Base-by-base conservation (phyloP, 2,888 invertebrate genomes). In the Sabellastarte sp. region DNA sequence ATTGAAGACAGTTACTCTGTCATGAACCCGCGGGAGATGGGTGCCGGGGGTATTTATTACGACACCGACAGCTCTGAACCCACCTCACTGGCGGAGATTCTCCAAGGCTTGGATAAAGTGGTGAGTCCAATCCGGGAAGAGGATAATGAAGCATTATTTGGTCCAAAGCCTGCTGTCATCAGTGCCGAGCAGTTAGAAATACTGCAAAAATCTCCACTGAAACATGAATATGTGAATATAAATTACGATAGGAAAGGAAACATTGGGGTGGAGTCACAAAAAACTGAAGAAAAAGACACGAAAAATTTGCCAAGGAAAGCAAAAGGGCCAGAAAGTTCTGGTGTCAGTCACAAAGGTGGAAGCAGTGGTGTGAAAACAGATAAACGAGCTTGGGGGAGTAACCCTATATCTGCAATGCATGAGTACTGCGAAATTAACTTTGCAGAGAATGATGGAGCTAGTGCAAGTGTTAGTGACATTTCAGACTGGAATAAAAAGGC, bases 211-310 rank as follows among this genome's bases (percentile, higher is more conserved):
- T 20, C 5, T 5, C 15, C 28, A 5, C 53, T 5, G 26, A 26
- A 53, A 53, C 53, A 53, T 26, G 53, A 53, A 10, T 53, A 53
- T 53, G 24, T 53, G 53, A 26, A 53, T 20, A 53, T 53, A 53
- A 26, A 53, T 41, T 15, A 15, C 20, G 10, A 10, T 15, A 41
- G 20, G 10, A 20, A 10, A 10, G 20, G 41, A 10, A 41, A 20
- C 20, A 41, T 20, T 10, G 41, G 41, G 10, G 20, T 15, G 10
- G n/a, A n/a, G n/a, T n/a, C n/a, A n/a, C n/a, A n/a, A n/a, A n/a
- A n/a, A n/a, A n/a, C n/a, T n/a, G n/a, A n/a, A n/a, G n/a, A n/a
- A n/a, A n/a, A n/a, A n/a, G n/a, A n/a, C n/a, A n/a, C n/a, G n/a
- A n/a, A n/a, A n/a, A 41, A 41, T 20, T 20, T 41, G 41, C 20